phyloP scores from a whole-genome alignment of 2,888 invertebrate species.

The Drosophila subquinaria region DNA sequence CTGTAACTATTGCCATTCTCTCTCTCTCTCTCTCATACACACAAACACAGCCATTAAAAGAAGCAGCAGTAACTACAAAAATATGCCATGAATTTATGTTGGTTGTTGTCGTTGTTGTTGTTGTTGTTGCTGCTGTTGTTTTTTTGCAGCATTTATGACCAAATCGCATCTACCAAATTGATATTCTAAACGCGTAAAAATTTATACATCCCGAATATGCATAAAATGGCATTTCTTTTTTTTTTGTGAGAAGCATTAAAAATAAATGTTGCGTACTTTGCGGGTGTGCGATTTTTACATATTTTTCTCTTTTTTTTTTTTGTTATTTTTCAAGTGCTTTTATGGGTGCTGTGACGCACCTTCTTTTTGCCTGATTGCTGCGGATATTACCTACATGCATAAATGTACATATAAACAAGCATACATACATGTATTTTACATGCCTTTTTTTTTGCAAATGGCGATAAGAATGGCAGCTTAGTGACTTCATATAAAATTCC shows the following conservation, averaged over 20 bases:
- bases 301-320: background rate
- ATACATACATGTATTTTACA: constrained; percentile 41
- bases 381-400: constrained; percentile 52
- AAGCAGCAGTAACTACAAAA: constrained; percentile 18
- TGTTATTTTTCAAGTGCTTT: constrained; percentile 33
- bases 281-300: constrained; percentile 54
- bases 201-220: constrained; percentile 62
- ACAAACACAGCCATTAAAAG: constrained; percentile 7
- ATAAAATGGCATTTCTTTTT: constrained; percentile 40
- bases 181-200: constrained; percentile 78
- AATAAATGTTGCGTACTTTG: constrained; percentile 76
- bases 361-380: constrained; percentile 61
- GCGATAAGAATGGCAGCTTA: constrained; percentile 42
- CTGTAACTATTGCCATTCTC: no score
- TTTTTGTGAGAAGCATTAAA: constrained; percentile 58
- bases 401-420: constrained; percentile 9
- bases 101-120: constrained; percentile 28
- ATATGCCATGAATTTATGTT: constrained; percentile 66
- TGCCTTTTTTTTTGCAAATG: constrained; percentile 27
- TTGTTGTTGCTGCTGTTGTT: constrained; percentile 23
- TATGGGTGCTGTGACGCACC: constrained; percentile 50
- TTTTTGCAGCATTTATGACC: constrained; percentile 61
- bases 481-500: constrained; percentile 44
- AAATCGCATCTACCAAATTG: constrained; percentile 76
- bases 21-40: background rate